Base-by-base conservation (phyloP, 2,888 invertebrate genomes). In the Synanthedon myopaeformis region DNA sequence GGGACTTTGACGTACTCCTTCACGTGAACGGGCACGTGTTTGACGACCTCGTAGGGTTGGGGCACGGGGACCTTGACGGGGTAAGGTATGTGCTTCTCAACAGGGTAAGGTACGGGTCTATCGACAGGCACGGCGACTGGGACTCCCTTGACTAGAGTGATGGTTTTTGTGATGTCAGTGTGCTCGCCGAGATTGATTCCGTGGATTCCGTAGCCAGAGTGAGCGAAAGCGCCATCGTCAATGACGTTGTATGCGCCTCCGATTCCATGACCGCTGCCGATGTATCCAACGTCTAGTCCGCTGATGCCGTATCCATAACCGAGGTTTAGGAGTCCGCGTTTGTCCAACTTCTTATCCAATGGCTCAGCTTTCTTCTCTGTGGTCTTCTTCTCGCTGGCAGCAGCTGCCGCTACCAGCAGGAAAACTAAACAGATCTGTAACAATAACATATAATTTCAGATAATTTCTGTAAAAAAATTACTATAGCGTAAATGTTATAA, bases 1-100 rank as follows among this genome's bases (percentile, higher is more conserved):
- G 93, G 93, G 56, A 94, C 93, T 76, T 94, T 93, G 52, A 94
- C 91, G 82, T 90, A 90, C 78, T 93, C 93, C 86, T 93, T 93
- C 60, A 94, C 93, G 66, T 92, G 92, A 69, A 91, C 90, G 49
- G 93, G 93, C 61, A 91, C 85, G 75, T 90, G 89, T 79, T 91
- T 91, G 76, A 89, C 82, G 60, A 95, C 92, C 65, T 93, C 91
- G 75, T 92, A 93, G 55, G 93, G 92, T 69, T 92, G 91, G 12
- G 92, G 91, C 57, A 92, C 90, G 48, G 89, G 91, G 50, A 93
- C 92, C 59, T 90, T 91, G 54, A 93, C 89, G 57, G 91, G 91
- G 71, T 91, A 91, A 1, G 90, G 91, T 50, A 93, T 88, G 60
- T 89, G 91, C 65, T 90, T 93, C 60, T 92, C 90, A 28, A 93